phyloP scores from a whole-genome alignment of 2,888 invertebrate genomes.

The Dynastes tityus region DNA sequence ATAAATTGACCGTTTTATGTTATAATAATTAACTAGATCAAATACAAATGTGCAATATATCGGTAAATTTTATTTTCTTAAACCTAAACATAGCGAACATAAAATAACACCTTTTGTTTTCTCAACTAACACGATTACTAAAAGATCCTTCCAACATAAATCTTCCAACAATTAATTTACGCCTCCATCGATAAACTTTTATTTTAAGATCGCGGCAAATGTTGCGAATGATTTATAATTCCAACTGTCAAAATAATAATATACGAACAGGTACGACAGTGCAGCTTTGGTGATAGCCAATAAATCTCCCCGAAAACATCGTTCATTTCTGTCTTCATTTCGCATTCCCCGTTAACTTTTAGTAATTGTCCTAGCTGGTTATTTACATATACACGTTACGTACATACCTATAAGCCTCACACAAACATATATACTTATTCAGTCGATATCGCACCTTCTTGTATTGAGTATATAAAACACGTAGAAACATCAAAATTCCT shows the following conservation, averaged over 20 bases:
- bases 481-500: slow-evolving; percentile 52
- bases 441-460: slow-evolving; percentile 37
- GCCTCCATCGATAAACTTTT: slow-evolving; percentile 41
- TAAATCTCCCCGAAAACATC: slow-evolving; percentile 29
- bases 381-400: neutral
- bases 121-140: slow-evolving; percentile 19
- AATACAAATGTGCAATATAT: neutral
- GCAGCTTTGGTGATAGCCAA: slow-evolving; percentile 7
- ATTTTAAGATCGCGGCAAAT: slow-evolving; percentile 27
- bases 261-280: slow-evolving; percentile 16
- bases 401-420: neutral
- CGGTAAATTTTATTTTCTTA: neutral
- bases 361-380: too few species aligned
- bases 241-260: slow-evolving; percentile 36
- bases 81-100: neutral
- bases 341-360: neutral
- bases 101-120: slow-evolving; percentile 4
- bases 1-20: too few species aligned
- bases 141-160: slow-evolving; percentile 22
- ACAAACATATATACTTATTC: neutral
- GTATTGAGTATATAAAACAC: slow-evolving; percentile 47
- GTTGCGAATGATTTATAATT: slow-evolving; percentile 40
- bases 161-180: slow-evolving; percentile 38
- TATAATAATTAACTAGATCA: too few species aligned
- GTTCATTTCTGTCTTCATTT: slow-evolving; percentile 22